Percentiles rank a stretch among this genome's conserved stretches.
Conservation (phyloP, 2,797 vertebrate species). For the Limosa lapponica region DNA sequence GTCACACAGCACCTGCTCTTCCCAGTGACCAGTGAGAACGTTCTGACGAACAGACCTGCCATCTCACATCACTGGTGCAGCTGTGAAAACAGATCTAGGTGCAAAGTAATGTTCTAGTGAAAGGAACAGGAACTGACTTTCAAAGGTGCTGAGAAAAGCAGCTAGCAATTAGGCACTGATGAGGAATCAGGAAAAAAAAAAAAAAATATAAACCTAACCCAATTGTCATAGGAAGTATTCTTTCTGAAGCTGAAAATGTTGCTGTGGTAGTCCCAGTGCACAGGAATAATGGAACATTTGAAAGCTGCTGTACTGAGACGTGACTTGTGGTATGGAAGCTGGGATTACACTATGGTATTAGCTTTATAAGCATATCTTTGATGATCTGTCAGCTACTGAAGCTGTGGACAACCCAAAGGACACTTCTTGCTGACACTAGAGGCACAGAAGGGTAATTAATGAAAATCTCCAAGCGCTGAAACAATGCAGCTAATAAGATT, state of each 20-base stretch:
- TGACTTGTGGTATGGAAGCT: not conserved
- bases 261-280: not conserved
- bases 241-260: not conserved
- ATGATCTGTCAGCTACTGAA: not conserved
- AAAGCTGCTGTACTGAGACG: not conserved
- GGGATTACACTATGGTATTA: not conserved
- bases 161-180: not conserved
- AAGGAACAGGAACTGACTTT: not conserved
- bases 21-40: not conserved
- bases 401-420: not conserved
- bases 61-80: not conserved
- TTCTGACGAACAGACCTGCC: not conserved
- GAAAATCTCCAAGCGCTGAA: not conserved
- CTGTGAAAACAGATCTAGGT: not conserved
- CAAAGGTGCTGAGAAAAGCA: not conserved
- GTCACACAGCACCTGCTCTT: not conserved
- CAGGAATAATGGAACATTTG: not conserved
- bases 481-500: slow-evolving; percentile 10
- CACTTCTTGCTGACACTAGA: not conserved
- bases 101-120: not conserved
- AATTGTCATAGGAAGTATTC: not conserved
- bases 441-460: slow-evolving; percentile 10
- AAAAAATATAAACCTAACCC: not conserved
- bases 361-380: not conserved
- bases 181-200: not conserved